Conservation (phyloP, 2,888 invertebrate genomes). For the Aleiodes leptofemur region DNA sequence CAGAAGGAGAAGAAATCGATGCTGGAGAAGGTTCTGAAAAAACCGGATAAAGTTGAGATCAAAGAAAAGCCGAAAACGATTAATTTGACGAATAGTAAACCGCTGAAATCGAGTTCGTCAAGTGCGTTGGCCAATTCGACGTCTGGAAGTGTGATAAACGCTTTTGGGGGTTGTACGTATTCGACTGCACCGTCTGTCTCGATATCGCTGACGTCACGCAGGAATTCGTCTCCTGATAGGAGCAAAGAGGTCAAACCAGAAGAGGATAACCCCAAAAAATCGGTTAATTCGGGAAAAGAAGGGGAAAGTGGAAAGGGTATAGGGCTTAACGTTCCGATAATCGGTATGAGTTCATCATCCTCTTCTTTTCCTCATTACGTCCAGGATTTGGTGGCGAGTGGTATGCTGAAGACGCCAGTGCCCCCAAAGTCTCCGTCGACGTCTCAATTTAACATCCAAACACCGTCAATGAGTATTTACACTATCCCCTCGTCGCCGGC, state of each 20-base stretch:
- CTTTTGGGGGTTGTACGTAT: conserved; percentile 23
- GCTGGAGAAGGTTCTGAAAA: conserved; percentile 59
- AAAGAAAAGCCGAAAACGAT: conserved; percentile 14
- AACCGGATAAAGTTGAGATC: conserved; percentile 50
- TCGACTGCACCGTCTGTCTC: conserved; percentile 32
- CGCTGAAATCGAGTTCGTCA: background rate
- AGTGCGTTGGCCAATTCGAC: background rate
- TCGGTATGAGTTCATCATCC: background rate
- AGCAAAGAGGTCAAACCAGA: conserved; percentile 8
- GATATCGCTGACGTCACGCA: conserved; percentile 32
- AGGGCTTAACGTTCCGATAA: conserved; percentile 61
- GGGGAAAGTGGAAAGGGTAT: conserved; percentile 37
- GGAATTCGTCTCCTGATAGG: conserved; percentile 33
- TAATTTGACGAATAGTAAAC: background rate
- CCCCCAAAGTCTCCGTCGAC: conserved; percentile 52
- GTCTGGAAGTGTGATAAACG: background rate
- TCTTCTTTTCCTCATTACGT: conserved; percentile 62
- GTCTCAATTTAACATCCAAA: conserved; percentile 62
- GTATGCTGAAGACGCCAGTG: conserved; percentile 54
- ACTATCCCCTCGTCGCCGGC: conserved; percentile 58
- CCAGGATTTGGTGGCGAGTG: conserved; percentile 61
- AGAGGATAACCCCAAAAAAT: too few species aligned
- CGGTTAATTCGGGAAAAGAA: too few species aligned
- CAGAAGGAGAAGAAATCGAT: conserved; percentile 63
- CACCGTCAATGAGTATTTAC: conserved; percentile 66